Evolutionary conservation across 2,113 vertebrate species (phyloP).

Genomic region (Solea solea): DNA sequence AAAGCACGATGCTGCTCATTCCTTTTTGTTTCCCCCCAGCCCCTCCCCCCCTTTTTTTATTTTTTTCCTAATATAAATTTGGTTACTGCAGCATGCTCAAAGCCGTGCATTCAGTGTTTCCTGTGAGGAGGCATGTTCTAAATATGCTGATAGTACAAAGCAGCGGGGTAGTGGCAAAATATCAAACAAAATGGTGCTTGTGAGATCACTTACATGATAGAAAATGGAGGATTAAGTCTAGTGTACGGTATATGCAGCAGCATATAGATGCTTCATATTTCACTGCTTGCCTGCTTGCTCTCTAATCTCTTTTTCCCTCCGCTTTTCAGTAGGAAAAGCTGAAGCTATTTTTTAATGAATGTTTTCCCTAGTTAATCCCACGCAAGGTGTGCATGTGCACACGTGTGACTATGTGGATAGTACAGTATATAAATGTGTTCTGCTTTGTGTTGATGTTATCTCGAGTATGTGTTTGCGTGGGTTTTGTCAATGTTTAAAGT

Average conservation of each 20-base stretch:
- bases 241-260: constrained; percentile 56
- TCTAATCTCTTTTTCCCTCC: constrained; percentile 58
- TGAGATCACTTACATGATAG: constrained; percentile 80
- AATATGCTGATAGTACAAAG: constrained; percentile 73
- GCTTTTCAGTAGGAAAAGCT: constrained; percentile 57
- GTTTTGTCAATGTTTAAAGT: constrained; percentile 13
- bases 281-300: constrained; percentile 40
- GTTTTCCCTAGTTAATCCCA: constrained; percentile 61
- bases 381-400: constrained; percentile 26
- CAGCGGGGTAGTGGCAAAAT: constrained; percentile 62
- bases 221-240: constrained; percentile 79
- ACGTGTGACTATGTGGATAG: constrained; percentile 27
- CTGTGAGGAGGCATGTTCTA: constrained; percentile 64
- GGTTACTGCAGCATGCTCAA: constrained; percentile 52
- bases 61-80: constrained; percentile 52
- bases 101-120: constrained; percentile 61
- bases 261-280: constrained; percentile 71
- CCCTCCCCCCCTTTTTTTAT: constrained; percentile 47
- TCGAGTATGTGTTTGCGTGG: neutral
- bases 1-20: constrained; percentile 56
- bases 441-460: constrained; percentile 13
- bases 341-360: constrained; percentile 62
- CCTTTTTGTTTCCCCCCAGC: constrained; percentile 42
- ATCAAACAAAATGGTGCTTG: constrained; percentile 81
- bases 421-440: constrained; percentile 32